Evolutionary conservation across 1,140 invertebrate species (phyloP).

Genomic region (Lethrus apterus): DNA sequence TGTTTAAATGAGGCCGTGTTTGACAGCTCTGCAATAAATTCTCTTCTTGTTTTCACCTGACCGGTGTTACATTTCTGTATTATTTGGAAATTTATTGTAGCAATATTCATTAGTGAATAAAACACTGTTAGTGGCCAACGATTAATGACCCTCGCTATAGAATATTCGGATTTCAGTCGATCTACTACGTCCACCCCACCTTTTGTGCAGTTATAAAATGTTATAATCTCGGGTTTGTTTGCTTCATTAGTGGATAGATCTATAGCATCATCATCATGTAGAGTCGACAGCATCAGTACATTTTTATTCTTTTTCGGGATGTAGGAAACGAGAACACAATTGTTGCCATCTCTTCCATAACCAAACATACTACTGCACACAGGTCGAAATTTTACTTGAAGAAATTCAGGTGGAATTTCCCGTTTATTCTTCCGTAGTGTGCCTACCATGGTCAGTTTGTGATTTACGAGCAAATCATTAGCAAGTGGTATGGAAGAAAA

Average conservation of each 20-base stretch:
- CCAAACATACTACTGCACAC: not conserved
- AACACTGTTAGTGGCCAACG: slow-evolving; percentile 48
- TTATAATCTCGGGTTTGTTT: slow-evolving; percentile 41
- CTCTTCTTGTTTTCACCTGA: too few relatives aligned
- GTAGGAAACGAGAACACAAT: slow-evolving; percentile 22
- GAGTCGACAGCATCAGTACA: slow-evolving; percentile 9
- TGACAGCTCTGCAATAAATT: too few relatives aligned
- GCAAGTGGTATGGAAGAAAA: slow-evolving; percentile 35
- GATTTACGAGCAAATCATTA: slow-evolving; percentile 30
- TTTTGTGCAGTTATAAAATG: slow-evolving; percentile 41
- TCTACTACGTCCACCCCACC: slow-evolving; percentile 38
- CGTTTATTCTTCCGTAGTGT: slow-evolving; percentile 39
- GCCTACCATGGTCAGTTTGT: slow-evolving; percentile 37
- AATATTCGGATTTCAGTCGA: slow-evolving; percentile 22
- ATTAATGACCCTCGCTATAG: slow-evolving; percentile 40
- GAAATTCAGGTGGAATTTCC: slow-evolving; percentile 14
- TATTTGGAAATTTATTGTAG: slow-evolving; percentile 43
- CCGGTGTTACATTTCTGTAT: too few relatives aligned
- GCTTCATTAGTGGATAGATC: slow-evolving; percentile 11
- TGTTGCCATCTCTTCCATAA: too few relatives aligned
- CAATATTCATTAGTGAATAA: slow-evolving; percentile 45
- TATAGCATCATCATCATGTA: not conserved
- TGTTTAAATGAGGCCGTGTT: too few relatives aligned
- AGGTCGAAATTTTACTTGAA: not conserved
- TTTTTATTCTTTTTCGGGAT: slow-evolving; percentile 12